A percentile compares a stretch with the other conserved stretches of the same genome.
These are phyloP conservation scores for Coptotermes formosanus DNA, from an alignment of 1,140 invertebrate genomes.

Conservation along the genomic window DNA sequence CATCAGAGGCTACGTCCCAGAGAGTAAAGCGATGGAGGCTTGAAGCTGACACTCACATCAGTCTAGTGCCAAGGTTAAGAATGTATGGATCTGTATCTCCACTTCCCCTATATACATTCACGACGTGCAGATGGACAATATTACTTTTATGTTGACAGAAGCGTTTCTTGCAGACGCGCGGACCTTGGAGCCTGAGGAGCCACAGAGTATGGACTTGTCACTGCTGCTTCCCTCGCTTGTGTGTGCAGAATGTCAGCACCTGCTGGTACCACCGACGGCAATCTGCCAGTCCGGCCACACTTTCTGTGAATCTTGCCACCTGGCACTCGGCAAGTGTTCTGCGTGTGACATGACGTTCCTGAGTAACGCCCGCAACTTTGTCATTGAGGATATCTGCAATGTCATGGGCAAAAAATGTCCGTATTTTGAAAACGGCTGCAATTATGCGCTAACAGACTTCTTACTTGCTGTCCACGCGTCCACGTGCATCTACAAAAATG, in stretches of 20 bases:
- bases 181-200: too few relatives aligned
- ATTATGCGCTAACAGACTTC: background rate
- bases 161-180: too few relatives aligned
- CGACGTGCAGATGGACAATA: too few relatives aligned
- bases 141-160: too few relatives aligned
- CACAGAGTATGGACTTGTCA: background rate
- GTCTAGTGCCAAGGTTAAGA: too few relatives aligned
- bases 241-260: background rate
- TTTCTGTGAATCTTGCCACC: background rate
- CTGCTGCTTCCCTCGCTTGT: background rate
- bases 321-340: background rate
- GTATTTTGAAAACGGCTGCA: background rate
- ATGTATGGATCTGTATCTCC: too few relatives aligned
- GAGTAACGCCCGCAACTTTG: background rate
- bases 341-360: background rate
- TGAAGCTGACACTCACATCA: too few relatives aligned
- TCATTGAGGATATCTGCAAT: background rate
- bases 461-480: background rate
- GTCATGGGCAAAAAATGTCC: background rate
- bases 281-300: background rate
- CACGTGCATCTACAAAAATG: background rate
- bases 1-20: too few relatives aligned
- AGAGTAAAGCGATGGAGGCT: too few relatives aligned
- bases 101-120: too few relatives aligned
- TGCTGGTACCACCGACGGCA: background rate